Evolutionary conservation across 2,888 invertebrate species (phyloP).

Genomic region (Thelaira solivaga): DNA sequence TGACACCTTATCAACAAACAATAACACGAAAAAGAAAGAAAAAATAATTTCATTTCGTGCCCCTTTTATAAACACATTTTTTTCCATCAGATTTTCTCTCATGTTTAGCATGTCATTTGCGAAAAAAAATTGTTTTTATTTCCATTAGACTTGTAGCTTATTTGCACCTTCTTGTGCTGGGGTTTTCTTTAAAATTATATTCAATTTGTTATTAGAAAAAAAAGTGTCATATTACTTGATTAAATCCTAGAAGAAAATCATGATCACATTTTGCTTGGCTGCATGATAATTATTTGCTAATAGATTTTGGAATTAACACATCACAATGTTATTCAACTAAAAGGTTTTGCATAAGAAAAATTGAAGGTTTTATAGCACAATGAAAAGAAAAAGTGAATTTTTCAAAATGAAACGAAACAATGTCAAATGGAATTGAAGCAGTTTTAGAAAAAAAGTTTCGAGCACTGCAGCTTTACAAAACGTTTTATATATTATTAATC

Average conservation of each 20-base stretch:
- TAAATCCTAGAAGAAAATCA: neutral
- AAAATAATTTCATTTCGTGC: constrained; percentile 57
- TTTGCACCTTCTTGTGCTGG: constrained; percentile 31
- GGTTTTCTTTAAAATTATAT: constrained; percentile 12
- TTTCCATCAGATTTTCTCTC: neutral
- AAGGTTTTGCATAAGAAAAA: neutral
- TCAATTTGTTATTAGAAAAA: neutral
- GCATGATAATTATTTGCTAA: constrained; percentile 26
- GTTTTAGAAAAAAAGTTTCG: too few species aligned
- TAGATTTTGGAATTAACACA: constrained; percentile 13
- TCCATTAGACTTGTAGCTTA: constrained; percentile 30
- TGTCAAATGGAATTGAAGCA: too few species aligned
- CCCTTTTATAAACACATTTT: constrained; percentile 41
- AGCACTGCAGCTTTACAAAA: too few species aligned
- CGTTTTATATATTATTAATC: too few species aligned
- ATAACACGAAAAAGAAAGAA: constrained; percentile 30
- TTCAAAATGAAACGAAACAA: too few species aligned
- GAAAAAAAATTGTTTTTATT: constrained; percentile 3
- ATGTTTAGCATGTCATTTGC: constrained; percentile 48
- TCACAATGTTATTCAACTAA: constrained; percentile 11
- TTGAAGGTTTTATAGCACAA: neutral
- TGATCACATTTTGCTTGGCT: neutral
- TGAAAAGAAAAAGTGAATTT: too few species aligned
- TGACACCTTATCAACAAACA: constrained; percentile 58
- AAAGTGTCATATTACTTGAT: constrained; percentile 35